Evolutionary conservation across 2,797 vertebrate species (phyloP).

Genomic region (Siniperca obscura): DNA sequence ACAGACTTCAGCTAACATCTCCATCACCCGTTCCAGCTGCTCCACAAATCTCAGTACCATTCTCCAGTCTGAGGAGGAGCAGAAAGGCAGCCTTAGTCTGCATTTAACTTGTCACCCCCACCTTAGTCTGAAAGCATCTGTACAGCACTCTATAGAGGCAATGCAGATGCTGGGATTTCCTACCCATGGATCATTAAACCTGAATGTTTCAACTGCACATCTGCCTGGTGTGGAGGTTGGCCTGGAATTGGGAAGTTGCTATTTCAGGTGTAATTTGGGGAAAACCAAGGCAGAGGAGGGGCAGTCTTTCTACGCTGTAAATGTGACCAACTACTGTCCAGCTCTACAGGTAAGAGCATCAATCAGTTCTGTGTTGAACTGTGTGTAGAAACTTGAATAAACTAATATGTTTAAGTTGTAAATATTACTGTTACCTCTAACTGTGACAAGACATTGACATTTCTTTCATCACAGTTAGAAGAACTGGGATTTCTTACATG

Average conservation of each 20-base stretch:
- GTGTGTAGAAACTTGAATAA: slow-evolving; percentile 13
- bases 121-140: slow-evolving; percentile 70
- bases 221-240: slow-evolving; percentile 59
- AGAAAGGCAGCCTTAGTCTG: slow-evolving; percentile 72
- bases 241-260: slow-evolving; percentile 82
- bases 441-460: slow-evolving; percentile 16
- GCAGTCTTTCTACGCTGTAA: slow-evolving; percentile 72
- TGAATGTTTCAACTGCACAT: slow-evolving; percentile 58
- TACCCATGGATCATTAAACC: slow-evolving; percentile 67
- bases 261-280: slow-evolving; percentile 72
- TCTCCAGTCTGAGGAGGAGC: slow-evolving; percentile 60
- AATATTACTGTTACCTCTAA: slow-evolving; percentile 38
- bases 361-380: neutral
- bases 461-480: slow-evolving; percentile 40
- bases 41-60: slow-evolving; percentile 61
- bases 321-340: slow-evolving; percentile 81
- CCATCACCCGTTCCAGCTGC: slow-evolving; percentile 72
- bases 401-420: slow-evolving; percentile 15
- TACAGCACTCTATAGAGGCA: slow-evolving; percentile 78
- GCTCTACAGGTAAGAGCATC: slow-evolving; percentile 80
- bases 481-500: neutral
- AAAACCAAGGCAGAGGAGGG: slow-evolving; percentile 49
- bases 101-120: slow-evolving; percentile 47
- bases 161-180: slow-evolving; percentile 79
- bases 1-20: slow-evolving; percentile 80